Evolutionary conservation across 1,140 invertebrate species (phyloP), one percentile per base, ranked within the genome.

Genomic region (Megathymus violae): DNA sequence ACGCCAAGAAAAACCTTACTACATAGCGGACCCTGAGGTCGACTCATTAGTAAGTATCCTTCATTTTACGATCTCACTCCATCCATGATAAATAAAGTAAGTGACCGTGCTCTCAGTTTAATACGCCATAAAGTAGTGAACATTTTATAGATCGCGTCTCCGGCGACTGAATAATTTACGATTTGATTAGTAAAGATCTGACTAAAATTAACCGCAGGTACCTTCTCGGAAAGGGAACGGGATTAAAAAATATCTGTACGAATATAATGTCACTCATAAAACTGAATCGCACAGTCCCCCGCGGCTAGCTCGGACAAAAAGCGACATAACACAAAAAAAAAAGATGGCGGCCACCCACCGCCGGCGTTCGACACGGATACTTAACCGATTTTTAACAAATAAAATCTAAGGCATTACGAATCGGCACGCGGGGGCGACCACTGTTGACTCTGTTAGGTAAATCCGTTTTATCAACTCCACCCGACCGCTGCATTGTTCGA

Each of bases 1-100:
- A 94, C 96, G 97, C 92, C 96, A 97, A 95, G 97, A 99, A 93
- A 98, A 98, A 94, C 97, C 97, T 84, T 98, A 98, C 94, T 99
- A 99, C 93, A 97, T 97, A 93, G 97, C 98, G 85, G 97, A 99
- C 93, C 97, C 97, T 83, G 98, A 99, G 95, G 96, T 99, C 91
- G 98, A 99, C 93, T 98, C 97, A 93, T 94, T 99, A 94, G 97
- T 99, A 94, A 98, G 97, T 97, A 93, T 84, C 66, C 52, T 59
- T 31, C n/a, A n/a, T n/a, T n/a, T 36, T 36, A 68, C 64, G 47
- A 27, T 75, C 76, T 78, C 61, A 46, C 47, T 43, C 50, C 62
- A 27, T 47, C 43, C 62, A 67, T 75, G 64, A 74, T 79, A 81
- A 80, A 82, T 80, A 80, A 76, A 79, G 73, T 62, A 60, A 48